phyloP scores from a whole-genome alignment of 2,113 vertebrate species.

The Nibea albiflora region DNA sequence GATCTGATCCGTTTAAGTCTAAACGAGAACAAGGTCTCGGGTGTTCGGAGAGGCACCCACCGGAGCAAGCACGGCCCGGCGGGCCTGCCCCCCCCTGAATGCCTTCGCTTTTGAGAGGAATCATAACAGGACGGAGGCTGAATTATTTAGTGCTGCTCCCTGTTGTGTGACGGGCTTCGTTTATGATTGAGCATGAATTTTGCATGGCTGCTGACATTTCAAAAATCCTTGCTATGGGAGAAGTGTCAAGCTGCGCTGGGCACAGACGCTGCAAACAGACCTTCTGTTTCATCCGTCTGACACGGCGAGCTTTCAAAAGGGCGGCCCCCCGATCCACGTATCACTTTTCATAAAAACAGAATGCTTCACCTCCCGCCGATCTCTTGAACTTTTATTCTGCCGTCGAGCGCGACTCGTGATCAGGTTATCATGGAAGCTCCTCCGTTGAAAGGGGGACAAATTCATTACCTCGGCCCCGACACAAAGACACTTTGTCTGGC shows the following conservation, averaged over 20 bases:
- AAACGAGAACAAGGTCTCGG: conserved; percentile 63
- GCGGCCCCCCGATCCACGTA: conserved; percentile 39
- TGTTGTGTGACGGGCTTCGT: conserved; percentile 68
- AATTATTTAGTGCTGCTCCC: conserved; percentile 81
- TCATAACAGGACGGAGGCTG: conserved; percentile 75
- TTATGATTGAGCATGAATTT: conserved; percentile 85
- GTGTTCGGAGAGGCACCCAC: conserved; percentile 66
- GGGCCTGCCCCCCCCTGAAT: conserved; percentile 36
- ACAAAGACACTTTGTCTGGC: conserved; percentile 51
- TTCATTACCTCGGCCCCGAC: conserved; percentile 53
- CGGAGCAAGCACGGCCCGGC: conserved; percentile 43
- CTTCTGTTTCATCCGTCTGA: conserved; percentile 53
- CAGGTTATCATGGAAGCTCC: conserved; percentile 56
- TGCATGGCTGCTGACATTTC: conserved; percentile 83
- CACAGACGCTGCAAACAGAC: conserved; percentile 25
- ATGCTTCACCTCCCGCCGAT: conserved; percentile 79
- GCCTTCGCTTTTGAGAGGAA: conserved; percentile 71
- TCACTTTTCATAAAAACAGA: conserved; percentile 76
- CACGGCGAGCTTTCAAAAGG: conserved; percentile 44
- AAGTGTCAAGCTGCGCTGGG: conserved; percentile 38
- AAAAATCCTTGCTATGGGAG: conserved; percentile 58
- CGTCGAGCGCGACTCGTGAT: conserved; percentile 43
- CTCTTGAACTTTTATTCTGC: conserved; percentile 74
- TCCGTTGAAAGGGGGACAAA: conserved; percentile 49
- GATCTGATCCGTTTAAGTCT: conserved; percentile 68